Base-by-base conservation (phyloP, 2,797 vertebrate species). In the Borostomias antarcticus region DNA sequence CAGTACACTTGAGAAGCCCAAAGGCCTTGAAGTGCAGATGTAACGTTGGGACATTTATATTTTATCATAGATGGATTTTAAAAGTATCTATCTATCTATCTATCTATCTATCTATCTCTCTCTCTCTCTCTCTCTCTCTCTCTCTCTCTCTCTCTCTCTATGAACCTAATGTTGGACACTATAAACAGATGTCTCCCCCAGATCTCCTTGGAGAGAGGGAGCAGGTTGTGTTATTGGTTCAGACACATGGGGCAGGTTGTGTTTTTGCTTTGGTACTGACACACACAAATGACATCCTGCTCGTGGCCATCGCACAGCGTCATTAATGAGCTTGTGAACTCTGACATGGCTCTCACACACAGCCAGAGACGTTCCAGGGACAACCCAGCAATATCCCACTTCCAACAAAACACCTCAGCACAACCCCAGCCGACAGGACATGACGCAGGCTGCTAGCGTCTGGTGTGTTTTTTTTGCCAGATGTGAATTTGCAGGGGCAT, bases 341-440 rank as follows among this genome's bases (percentile, higher is more conserved):
- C 76, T 71, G 69, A 82, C 76, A 77, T 70, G 72, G 69, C 50
- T 75, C 73, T 83, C 78, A 82, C 82, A 88, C 56, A 63, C 64
- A 7, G 65, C 77, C 62, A 75, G 75, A 54, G 13, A 75, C 74
- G 73, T 80, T 77, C 78, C 62, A 75, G 48, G 19, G 23, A 21
- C 48, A 51, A 10, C 40, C 21, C 63, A 37, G 26, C 58, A 9
- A 77, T 73, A 75, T 81, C 78, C 78, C 61, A 76, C 76, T 85
- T 87, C 81, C 82, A 83, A 74, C 83, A 85, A 89, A 89, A 91
- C 85, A 90, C 62, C 57, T 84, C 72, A 60, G 8, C 29, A 29
- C 40, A 63, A 73, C 48, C 68, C 58, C 66, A 13, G 45, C 64
- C 23, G 45, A 37, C 62, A 82, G 85, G 82, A 91, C 90, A 89